phyloP scores from a whole-genome alignment of 1,140 invertebrate genomes.

The Eupristina koningsbergeri region DNA sequence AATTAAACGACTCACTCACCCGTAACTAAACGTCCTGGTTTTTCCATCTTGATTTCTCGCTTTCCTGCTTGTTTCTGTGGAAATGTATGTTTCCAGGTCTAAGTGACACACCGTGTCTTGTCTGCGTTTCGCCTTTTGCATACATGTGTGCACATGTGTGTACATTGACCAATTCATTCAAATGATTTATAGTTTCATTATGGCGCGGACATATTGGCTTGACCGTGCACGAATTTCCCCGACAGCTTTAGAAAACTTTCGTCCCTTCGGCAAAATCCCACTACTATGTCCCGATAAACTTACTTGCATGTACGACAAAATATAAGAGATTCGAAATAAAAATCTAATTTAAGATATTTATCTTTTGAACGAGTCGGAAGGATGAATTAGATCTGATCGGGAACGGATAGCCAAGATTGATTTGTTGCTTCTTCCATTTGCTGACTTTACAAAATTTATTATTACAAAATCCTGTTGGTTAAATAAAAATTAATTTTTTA shows the following conservation, averaged over 20 bases:
- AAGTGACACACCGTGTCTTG: neutral
- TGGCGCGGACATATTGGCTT: neutral
- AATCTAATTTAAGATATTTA: conserved; percentile 32
- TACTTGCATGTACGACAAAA: neutral
- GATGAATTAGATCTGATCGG: conserved; percentile 19
- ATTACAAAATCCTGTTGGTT: too few species aligned
- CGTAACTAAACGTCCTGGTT: conserved; percentile 13
- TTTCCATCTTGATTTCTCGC: neutral
- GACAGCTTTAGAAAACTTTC: conserved; percentile 20
- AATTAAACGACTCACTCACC: conserved; percentile 40
- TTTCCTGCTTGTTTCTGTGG: neutral
- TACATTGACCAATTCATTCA: conserved; percentile 26
- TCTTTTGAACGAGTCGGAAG: conserved; percentile 24
- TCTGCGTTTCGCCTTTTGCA: neutral
- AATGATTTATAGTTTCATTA: conserved; percentile 52
- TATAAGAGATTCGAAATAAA: neutral
- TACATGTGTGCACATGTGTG: neutral
- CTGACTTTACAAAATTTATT: too few species aligned
- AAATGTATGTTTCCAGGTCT: neutral
- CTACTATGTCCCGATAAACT: neutral
- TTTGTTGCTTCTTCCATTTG: neutral
- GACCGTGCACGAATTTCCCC: neutral
- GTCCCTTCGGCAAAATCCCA: neutral
- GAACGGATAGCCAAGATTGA: neutral
- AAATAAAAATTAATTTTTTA: too few species aligned